Percentiles rank a stretch among this genome's conserved stretches.
Conservation (phyloP, 2,113 vertebrate genomes). For the Candoia aspera region DNA sequence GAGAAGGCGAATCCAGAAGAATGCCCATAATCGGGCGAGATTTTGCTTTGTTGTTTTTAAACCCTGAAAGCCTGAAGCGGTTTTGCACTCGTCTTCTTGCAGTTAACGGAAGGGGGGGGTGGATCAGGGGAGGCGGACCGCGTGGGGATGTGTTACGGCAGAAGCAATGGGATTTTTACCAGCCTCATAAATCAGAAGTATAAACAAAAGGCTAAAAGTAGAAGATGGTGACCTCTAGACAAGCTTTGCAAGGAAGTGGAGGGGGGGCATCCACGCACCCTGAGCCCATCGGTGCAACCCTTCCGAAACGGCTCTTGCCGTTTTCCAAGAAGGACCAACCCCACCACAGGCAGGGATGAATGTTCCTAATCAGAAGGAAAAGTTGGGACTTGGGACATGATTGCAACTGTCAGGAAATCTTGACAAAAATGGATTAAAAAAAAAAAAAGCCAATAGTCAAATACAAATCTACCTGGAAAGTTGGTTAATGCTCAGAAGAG, state of each 20-base stretch:
- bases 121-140: not conserved
- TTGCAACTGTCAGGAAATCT: too few species aligned
- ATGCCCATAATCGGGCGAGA: not conserved
- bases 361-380: too few species aligned
- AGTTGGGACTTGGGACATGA: too few species aligned
- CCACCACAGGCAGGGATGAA: too few species aligned
- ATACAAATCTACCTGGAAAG: too few species aligned
- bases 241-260: too few species aligned
- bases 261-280: too few species aligned
- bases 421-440: too few species aligned
- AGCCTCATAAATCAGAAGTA: not conserved
- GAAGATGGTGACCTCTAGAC: not conserved
- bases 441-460: too few species aligned
- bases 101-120: too few species aligned
- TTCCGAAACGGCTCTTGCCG: not conserved
- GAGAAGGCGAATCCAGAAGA: conserved; percentile 1
- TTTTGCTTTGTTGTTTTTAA: conserved; percentile 4
- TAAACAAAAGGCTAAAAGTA: conserved; percentile 25
- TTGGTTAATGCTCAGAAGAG: too few species aligned
- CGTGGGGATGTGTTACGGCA: not conserved
- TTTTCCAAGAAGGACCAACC: too few species aligned
- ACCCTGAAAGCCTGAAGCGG: not conserved
- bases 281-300: not conserved
- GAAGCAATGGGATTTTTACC: not conserved
- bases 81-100: not conserved